Base-by-base conservation (phyloP, 1,140 invertebrate genomes). In the Metaphire vulgaris region DNA sequence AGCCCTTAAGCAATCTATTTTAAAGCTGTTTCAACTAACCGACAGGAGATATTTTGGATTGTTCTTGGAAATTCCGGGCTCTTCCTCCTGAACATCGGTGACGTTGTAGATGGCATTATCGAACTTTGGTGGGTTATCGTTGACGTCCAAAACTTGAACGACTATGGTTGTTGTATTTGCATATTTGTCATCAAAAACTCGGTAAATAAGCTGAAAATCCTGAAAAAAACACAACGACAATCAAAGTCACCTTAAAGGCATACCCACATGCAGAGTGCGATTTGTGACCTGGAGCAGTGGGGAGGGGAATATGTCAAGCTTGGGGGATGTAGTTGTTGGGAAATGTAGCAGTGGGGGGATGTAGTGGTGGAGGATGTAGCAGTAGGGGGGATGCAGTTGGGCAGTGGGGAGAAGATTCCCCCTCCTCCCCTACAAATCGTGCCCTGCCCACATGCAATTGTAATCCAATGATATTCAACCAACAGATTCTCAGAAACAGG, bases 181-280 rank as follows among this genome's bases (percentile, higher is more conserved):
- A 56, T 77, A 78, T 68, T 78, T 78, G 33, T 78, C 77, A 73
- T 78, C 77, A 68, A 78, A 78, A 1, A 78, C 77, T 33, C 77
- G 33, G 66, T 78, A 78, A 12, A 29, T 76, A 29, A 78, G 68
- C 16, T 34, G 67, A 65, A 72, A 78, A 21, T 56, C 69, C 77
- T 78, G 72, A 1, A n/a, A 31, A 12, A 79, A 34, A 71, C 76
- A 28, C 78, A 32, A 21, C 83, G 81, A 14, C 28, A n/a, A n/a
- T n/a, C n/a, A n/a, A n/a, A n/a, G n/a, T 21, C 2, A 16, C 28
- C 16, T 71, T 33, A 76, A 74, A 68, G n/a, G n/a, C n/a, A n/a
- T n/a, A n/a, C n/a, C n/a, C n/a, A n/a, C n/a, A n/a, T n/a, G n/a
- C n/a, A n/a, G n/a, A n/a, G n/a, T n/a, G n/a, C n/a, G n/a, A 28